phyloP scores from a whole-genome alignment of 2,797 vertebrate genomes.

The Fratercula arctica region DNA sequence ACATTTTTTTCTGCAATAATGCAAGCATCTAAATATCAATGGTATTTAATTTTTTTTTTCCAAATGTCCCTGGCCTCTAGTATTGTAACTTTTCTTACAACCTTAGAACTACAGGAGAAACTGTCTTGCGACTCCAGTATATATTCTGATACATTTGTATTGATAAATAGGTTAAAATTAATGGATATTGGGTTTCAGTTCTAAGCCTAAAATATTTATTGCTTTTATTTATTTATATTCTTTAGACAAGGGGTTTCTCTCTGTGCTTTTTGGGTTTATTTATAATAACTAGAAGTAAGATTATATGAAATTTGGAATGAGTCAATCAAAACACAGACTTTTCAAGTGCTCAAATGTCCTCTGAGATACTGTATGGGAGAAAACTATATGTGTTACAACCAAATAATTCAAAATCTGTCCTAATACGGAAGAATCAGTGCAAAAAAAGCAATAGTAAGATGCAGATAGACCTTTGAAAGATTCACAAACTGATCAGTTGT shows the following conservation, averaged over 20 bases:
- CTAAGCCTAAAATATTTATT: neutral
- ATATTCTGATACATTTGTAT: neutral
- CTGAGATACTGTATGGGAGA: neutral
- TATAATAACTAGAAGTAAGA: neutral
- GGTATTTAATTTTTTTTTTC: neutral
- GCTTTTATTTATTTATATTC: neutral
- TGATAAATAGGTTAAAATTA: neutral
- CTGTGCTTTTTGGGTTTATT: neutral
- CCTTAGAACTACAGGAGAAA: neutral
- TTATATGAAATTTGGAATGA: neutral
- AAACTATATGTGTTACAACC: neutral
- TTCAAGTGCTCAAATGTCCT: neutral
- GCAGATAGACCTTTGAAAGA: neutral
- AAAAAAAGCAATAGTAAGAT: neutral
- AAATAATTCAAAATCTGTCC: neutral
- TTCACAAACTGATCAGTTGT: neutral
- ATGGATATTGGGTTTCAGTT: neutral
- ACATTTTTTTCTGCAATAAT: neutral
- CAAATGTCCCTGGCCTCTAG: neutral
- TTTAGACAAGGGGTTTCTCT: neutral
- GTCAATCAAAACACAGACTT: neutral
- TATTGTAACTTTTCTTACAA: neutral
- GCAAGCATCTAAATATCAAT: neutral
- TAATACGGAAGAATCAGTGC: neutral
- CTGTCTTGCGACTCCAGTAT: neutral